Conservation (phyloP, 2,797 vertebrate species). For the Danio tinwini region DNA sequence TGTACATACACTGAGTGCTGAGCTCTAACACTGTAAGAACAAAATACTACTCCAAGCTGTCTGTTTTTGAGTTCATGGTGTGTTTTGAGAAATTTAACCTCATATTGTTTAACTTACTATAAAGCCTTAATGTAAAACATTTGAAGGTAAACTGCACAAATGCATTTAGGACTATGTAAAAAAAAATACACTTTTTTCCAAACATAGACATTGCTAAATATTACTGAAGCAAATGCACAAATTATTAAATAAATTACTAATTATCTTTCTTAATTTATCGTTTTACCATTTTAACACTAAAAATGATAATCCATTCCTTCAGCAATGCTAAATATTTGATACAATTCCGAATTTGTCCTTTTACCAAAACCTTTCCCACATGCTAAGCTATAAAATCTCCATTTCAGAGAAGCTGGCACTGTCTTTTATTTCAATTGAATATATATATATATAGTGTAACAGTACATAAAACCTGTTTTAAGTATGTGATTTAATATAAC, state of each 20-base stretch:
- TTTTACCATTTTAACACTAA: no score
- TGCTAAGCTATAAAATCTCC: not conserved
- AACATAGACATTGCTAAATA: not conserved
- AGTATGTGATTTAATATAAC: not conserved
- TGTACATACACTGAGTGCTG: not conserved
- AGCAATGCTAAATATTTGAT: not conserved
- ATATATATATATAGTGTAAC: not conserved
- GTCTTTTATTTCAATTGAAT: conserved; percentile 4
- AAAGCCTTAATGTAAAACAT: conserved; percentile 19
- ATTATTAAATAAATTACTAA: no score
- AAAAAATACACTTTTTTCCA: not conserved
- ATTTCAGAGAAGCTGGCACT: conserved; percentile 17
- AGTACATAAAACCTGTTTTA: not conserved
- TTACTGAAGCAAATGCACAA: not conserved
- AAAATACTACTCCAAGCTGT: not conserved
- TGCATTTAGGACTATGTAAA: not conserved
- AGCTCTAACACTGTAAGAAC: conserved; percentile 22
- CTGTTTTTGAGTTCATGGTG: not conserved
- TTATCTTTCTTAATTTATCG: no score
- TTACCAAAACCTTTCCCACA: not conserved
- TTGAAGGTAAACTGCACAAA: no score
- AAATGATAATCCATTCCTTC: no score
- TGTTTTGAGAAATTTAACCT: not conserved
- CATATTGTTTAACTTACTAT: not conserved
- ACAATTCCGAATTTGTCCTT: not conserved